Conservation (phyloP, 2,113 vertebrate species). For the Gymnogyps californianus region DNA sequence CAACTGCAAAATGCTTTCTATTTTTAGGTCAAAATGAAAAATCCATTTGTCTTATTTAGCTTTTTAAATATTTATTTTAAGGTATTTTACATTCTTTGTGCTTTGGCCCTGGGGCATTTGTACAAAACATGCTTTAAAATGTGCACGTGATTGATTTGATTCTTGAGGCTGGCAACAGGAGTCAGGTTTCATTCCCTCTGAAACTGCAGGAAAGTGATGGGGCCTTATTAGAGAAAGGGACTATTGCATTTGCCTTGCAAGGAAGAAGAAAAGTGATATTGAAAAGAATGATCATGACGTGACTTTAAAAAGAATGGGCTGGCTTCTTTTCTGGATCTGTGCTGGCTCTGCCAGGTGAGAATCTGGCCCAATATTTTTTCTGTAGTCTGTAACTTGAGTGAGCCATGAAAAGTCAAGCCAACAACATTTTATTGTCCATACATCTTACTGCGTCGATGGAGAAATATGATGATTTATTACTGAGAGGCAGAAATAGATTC, state of each 20-base stretch:
- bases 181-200: conserved; percentile 23
- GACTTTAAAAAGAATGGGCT: neutral
- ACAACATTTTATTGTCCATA: neutral
- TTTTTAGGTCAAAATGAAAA: conserved; percentile 49
- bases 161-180: conserved; percentile 31
- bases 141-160: neutral
- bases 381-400: neutral
- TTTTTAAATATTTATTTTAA: conserved; percentile 57
- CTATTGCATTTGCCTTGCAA: neutral
- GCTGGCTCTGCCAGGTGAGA: neutral
- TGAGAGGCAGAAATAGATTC: neutral
- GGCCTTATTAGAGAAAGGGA: neutral
- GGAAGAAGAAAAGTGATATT: neutral
- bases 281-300: neutral
- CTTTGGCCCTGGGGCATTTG: neutral
- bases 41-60: conserved; percentile 33
- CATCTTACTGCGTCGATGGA: neutral
- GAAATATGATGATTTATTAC: neutral
- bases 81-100: conserved; percentile 37
- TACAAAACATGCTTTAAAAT: conserved; percentile 13
- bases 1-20: conserved; percentile 36
- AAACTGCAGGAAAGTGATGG: neutral
- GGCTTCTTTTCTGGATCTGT: neutral
- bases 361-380: neutral
- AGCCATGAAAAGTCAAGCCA: neutral